These are phyloP conservation scores for Arrhamphus sclerolepis DNA, from an alignment of 2,797 vertebrate genomes.

Conservation along the genomic window DNA sequence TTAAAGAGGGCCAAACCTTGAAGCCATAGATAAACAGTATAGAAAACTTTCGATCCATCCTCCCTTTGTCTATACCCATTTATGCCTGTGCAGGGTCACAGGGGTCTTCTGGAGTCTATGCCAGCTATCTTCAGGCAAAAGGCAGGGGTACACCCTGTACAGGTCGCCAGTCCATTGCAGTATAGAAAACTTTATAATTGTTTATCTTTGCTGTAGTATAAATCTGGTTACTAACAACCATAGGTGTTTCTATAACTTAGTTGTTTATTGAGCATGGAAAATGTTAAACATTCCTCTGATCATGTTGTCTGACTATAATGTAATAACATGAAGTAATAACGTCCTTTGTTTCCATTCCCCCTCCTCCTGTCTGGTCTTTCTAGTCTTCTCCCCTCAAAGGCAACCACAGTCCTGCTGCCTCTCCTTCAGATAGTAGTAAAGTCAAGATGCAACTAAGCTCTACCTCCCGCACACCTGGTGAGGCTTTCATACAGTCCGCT, in stretches of 20 bases:
- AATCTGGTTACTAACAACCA: background rate
- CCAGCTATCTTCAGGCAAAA: too few relatives aligned
- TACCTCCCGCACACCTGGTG: constrained; percentile 75
- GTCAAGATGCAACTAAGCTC: constrained; percentile 78
- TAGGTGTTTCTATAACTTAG: background rate
- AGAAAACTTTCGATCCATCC: background rate
- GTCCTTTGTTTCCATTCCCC: constrained; percentile 30
- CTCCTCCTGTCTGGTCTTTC: constrained; percentile 39
- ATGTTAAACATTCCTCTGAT: constrained; percentile 25
- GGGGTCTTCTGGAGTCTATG: too few relatives aligned
- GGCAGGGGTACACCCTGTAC: too few relatives aligned
- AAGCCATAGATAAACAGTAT: fast-evolving
- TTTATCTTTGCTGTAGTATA: background rate
- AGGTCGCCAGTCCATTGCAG: too few relatives aligned
- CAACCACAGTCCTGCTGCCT: constrained; percentile 74
- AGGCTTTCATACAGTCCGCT: constrained; percentile 80
- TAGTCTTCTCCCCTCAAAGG: constrained; percentile 85
- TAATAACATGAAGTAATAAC: constrained; percentile 36
- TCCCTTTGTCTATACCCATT: too few relatives aligned
- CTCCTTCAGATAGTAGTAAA: constrained; percentile 67
- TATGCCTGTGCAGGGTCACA: too few relatives aligned
- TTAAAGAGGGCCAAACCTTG: background rate
- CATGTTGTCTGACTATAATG: constrained; percentile 16
- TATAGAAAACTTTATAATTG: background rate
- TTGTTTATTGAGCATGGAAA: constrained; percentile 23